Evolutionary conservation across 2,797 vertebrate species (phyloP).

Genomic region (Vipera latastei): DNA sequence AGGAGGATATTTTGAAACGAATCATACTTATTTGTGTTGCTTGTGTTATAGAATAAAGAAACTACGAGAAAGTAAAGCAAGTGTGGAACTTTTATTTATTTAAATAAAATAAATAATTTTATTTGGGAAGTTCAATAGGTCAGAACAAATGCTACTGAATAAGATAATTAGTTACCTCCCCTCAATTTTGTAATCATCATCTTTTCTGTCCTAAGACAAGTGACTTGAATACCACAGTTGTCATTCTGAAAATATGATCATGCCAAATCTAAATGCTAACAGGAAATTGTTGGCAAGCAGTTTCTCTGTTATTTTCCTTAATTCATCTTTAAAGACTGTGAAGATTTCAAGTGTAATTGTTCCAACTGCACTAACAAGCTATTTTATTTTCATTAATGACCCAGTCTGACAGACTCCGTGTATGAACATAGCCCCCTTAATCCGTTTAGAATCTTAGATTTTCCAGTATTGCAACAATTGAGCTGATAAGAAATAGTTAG

Average conservation of each 20-base stretch:
- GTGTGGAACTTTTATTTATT: constrained; percentile 36
- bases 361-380: neutral
- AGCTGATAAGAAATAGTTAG: neutral
- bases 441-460: neutral
- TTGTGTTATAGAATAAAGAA: constrained; percentile 84
- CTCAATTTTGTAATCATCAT: neutral
- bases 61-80: constrained; percentile 54
- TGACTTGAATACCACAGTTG: neutral
- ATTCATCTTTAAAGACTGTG: neutral
- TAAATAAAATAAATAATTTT: neutral
- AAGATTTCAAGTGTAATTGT: neutral
- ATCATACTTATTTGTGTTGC: constrained; percentile 77
- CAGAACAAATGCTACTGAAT: neutral
- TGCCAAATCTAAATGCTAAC: neutral
- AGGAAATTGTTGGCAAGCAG: neutral
- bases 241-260: neutral
- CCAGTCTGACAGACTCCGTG: neutral
- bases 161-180: neutral
- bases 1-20: constrained; percentile 78
- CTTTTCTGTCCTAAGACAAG: neutral
- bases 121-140: neutral
- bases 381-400: neutral
- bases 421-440: neutral
- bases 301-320: neutral
- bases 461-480: neutral